Evolutionary conservation across 2,113 vertebrate genomes (phyloP).

Genomic region (Sinocyclocheilus anshuiensis): DNA sequence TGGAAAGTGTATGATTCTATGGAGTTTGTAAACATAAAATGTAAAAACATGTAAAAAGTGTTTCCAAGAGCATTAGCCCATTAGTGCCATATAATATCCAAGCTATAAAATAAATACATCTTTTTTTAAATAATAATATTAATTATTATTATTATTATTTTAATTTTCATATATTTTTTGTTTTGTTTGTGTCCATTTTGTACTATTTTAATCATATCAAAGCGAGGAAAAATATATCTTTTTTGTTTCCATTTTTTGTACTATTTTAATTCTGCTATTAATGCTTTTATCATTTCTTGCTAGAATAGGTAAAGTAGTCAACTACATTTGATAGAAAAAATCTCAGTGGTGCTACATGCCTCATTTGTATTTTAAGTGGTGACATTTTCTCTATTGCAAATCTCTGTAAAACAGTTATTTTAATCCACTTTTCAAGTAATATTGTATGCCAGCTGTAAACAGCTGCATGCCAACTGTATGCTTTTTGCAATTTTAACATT

Average conservation of each 20-base stretch:
- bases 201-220: background rate
- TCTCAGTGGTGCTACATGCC: background rate
- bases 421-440: background rate
- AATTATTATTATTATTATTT: background rate
- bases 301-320: background rate
- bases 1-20: background rate
- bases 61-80: background rate
- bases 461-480: background rate
- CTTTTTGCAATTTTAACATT: background rate
- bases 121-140: background rate
- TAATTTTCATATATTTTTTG: no score
- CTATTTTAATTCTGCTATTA: background rate
- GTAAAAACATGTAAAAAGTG: background rate
- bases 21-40: background rate
- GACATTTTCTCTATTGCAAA: background rate
- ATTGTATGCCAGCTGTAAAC: background rate
- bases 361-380: background rate
- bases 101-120: background rate
- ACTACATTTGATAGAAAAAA: background rate
- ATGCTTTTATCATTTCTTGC: background rate
- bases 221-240: background rate
- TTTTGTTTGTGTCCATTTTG: background rate
- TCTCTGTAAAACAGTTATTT: background rate
- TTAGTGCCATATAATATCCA: background rate
- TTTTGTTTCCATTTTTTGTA: background rate